Evolutionary conservation across 2,113 vertebrate genomes (phyloP), one percentile per base, ranked within the genome.

Genomic region (Sinocyclocheilus maitianheensis): DNA sequence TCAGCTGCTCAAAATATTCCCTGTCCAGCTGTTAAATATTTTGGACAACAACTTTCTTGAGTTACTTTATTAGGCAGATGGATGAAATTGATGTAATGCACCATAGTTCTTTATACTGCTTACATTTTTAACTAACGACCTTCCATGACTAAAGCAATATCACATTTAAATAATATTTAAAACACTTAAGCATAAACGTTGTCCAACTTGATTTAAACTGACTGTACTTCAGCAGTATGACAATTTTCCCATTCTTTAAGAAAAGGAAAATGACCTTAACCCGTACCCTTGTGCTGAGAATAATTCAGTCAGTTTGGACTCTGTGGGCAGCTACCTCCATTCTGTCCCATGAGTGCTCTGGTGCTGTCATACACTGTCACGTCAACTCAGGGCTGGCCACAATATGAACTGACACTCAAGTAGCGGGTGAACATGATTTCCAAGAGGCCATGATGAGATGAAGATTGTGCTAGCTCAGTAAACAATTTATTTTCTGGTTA

Each of bases 361-460:
- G 88, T 58, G 88, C 89, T 92, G 93, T 94, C 94, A 92, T 81
- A 85, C 83, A 72, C 60, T 79, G 90, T 93, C 85, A 90, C 63
- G 65, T 93, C 91, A 93, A 83, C 55, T 90, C 86, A 81, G 22
- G 81, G 43, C 6, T 18, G 81, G 58, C 63, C 62, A 67, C 72
- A 69, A 85, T 84, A 18, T 75, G 85, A 90, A 85, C 53, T 84
- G 88, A 88, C 89, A 88, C 81, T 81, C 67, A 84, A 86, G 53
- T 24, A 84, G 76, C 62, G 84, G 14, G 75, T 58, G 76, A 84
- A 51, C 53, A 80, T 79, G 77, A 48, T 46, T 84, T 88, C 83
- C 40, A 30, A 79, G 46, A 67, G 65, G 77, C 51, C n/a, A 7
- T 18, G 55, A 67, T 90, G 85, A 76, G 87, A 75, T 62, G 65